Evolutionary conservation across 2,888 invertebrate species (phyloP).

Genomic region (Timandra comae): DNA sequence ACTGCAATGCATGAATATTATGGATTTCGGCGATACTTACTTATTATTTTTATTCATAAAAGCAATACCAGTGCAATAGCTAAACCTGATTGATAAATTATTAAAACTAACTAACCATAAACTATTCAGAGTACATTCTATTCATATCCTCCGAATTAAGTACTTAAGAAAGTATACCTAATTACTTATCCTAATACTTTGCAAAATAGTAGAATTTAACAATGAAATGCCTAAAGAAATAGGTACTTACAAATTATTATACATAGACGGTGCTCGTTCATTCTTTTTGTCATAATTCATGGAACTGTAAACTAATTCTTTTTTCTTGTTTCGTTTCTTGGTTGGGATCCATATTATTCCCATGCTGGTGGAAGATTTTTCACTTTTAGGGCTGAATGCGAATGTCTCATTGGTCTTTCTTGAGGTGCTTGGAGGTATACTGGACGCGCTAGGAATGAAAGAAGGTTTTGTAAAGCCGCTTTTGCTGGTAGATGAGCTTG

Average conservation of each 20-base stretch:
- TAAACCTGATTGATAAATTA: too few relatives aligned
- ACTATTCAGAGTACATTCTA: too few relatives aligned
- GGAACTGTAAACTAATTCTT: conserved; percentile 48
- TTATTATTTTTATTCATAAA: too few relatives aligned
- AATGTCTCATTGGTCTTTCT: conserved; percentile 36
- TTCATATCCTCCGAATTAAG: too few relatives aligned
- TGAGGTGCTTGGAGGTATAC: conserved; percentile 16
- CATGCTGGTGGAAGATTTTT: conserved; percentile 42
- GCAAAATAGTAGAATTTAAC: too few relatives aligned
- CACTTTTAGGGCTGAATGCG: conserved; percentile 37
- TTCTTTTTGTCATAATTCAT: conserved; percentile 39
- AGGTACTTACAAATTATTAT: conserved; percentile 12
- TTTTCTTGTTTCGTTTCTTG: conserved; percentile 50
- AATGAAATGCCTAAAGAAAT: too few relatives aligned
- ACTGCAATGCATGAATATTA: too few relatives aligned
- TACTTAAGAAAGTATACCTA: too few relatives aligned
- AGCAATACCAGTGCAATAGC: too few relatives aligned
- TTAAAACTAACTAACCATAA: too few relatives aligned
- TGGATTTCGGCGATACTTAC: too few relatives aligned
- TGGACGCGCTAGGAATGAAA: conserved; percentile 5
- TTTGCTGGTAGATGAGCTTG: conserved; percentile 7
- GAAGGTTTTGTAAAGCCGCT: conserved; percentile 6
- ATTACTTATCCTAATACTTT: too few relatives aligned
- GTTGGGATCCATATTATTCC: conserved; percentile 64
- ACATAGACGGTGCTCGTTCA: conserved; percentile 59